These are phyloP conservation scores for Sterrhoptilus dennistouni DNA, from an alignment of 2,113 vertebrate species.

Conservation along the genomic window DNA sequence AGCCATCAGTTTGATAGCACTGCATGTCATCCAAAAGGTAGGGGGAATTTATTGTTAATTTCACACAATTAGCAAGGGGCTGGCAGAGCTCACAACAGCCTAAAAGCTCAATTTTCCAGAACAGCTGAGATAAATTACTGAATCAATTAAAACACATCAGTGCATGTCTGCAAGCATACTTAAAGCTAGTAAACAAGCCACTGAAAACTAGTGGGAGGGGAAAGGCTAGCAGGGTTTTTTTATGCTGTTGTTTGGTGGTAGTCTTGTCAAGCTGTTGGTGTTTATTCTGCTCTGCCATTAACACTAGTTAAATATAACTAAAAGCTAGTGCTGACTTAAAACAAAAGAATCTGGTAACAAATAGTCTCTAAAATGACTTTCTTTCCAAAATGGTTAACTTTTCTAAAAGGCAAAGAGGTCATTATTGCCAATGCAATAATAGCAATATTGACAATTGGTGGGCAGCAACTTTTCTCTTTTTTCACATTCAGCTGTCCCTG, in stretches of 20 bases:
- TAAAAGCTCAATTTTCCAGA: neutral
- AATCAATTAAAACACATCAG: conserved; percentile 9
- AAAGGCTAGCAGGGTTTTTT: fast-evolving
- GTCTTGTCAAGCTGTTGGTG: neutral
- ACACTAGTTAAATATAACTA: neutral
- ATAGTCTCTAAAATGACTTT: conserved; percentile 29
- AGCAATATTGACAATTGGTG: conserved; percentile 65
- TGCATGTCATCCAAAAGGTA: neutral
- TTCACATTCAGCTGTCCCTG: conserved; percentile 77
- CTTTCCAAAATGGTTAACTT: conserved; percentile 35
- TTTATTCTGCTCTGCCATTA: neutral
- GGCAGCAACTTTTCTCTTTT: conserved; percentile 76
- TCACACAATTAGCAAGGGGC: conserved; percentile 24
- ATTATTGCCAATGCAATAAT: conserved; percentile 70
- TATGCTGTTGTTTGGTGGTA: neutral
- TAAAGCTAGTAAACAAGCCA: neutral
- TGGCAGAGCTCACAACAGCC: neutral
- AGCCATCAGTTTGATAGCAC: neutral
- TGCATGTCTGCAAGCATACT: neutral
- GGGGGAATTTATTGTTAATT: neutral
- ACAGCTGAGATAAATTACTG: neutral
- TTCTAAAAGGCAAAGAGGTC: conserved; percentile 71
- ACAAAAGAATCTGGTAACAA: neutral
- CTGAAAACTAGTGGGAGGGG: neutral
- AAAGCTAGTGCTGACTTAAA: neutral